A percentile compares a stretch with the other conserved stretches of the same genome.
phyloP scores from a whole-genome alignment of 2,113 vertebrate genomes.

The Scomber japonicus region DNA sequence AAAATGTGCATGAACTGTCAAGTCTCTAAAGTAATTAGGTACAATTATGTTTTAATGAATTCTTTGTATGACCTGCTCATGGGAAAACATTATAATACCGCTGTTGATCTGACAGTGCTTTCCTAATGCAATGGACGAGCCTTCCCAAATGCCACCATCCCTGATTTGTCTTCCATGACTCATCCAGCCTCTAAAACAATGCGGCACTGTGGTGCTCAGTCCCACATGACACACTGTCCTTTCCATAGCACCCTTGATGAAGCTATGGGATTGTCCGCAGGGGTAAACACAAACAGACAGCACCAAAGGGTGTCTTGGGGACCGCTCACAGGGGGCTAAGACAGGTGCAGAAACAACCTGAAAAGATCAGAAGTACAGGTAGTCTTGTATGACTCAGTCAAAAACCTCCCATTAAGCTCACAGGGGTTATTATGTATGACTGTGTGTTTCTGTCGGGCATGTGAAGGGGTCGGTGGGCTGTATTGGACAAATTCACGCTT shows the following conservation, averaged over 20 bases:
- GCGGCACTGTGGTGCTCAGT: constrained; percentile 57
- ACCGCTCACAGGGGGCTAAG: background rate
- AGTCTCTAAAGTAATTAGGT: constrained; percentile 60
- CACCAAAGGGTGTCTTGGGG: constrained; percentile 42
- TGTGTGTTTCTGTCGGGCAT: background rate
- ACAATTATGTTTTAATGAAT: constrained; percentile 61
- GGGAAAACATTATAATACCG: constrained; percentile 51
- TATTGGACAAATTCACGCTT: constrained; percentile 40
- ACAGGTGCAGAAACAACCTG: background rate
- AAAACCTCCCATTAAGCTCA: constrained; percentile 32
- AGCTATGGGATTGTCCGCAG: constrained; percentile 48
- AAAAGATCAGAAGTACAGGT: constrained; percentile 18
- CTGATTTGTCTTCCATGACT: constrained; percentile 72
- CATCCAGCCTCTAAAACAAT: constrained; percentile 78
- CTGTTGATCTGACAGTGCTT: constrained; percentile 52
- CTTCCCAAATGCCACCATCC: constrained; percentile 69
- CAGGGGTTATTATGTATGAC: constrained; percentile 11
- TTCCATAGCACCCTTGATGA: constrained; percentile 56
- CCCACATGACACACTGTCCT: constrained; percentile 68
- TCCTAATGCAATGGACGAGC: constrained; percentile 54
- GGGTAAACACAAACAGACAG: constrained; percentile 66
- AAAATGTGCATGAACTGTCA: constrained; percentile 37
- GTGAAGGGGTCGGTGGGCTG: constrained; percentile 5
- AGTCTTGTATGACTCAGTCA: constrained; percentile 36
- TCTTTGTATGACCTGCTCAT: constrained; percentile 63